Percentiles rank a stretch among this genome's conserved stretches.
Conservation (phyloP, 2,888 invertebrate species). For the Halictus quadricinctus region DNA sequence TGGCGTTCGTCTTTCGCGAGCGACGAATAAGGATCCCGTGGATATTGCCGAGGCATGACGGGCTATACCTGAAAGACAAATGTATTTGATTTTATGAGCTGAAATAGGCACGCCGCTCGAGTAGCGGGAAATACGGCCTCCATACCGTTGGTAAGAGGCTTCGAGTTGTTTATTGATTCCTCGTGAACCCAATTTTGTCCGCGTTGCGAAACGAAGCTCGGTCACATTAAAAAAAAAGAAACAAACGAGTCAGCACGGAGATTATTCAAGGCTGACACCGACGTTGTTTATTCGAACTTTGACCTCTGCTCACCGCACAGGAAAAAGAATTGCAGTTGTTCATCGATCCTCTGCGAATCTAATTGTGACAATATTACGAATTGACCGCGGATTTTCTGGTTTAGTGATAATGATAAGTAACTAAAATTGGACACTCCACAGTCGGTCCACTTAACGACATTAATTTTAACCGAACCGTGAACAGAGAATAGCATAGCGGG, state of each 20-base stretch:
- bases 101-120: neutral
- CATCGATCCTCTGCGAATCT: too few species aligned
- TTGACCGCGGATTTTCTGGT: too few species aligned
- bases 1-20: neutral
- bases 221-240: neutral
- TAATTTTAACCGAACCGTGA: neutral
- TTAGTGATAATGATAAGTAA: too few species aligned
- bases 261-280: neutral
- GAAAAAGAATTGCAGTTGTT: neutral
- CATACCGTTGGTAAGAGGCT: neutral
- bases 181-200: neutral
- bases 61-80: neutral
- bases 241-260: neutral
- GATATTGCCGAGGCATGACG: slow-evolving; percentile 14
- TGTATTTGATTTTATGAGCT: neutral
- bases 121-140: neutral
- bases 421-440: too few species aligned
- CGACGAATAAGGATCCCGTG: neutral
- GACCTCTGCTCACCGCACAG: neutral
- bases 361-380: too few species aligned
- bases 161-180: neutral
- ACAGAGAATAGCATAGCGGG: neutral
- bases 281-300: neutral
- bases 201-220: neutral
- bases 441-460: neutral